A percentile compares a stretch with the other conserved stretches of the same genome.
Conservation (phyloP, 1,140 invertebrate species). For the Chrysomallon squamiferum region DNA sequence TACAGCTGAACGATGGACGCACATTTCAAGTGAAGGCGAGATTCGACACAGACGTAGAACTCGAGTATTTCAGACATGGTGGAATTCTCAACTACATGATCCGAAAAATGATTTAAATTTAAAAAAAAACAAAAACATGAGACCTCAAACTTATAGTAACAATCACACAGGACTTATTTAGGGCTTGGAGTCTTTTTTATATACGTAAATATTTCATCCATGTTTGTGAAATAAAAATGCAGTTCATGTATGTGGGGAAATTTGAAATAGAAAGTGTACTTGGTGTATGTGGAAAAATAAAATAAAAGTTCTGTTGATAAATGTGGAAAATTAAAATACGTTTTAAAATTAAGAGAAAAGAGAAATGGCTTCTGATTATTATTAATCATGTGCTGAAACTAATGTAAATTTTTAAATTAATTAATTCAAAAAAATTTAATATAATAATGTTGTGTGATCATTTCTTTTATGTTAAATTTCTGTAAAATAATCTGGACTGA, state of each 20-base stretch:
- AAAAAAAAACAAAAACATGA: neutral
- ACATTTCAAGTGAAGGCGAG: constrained; percentile 79
- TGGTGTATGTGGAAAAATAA: too few species aligned
- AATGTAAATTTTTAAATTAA: too few species aligned
- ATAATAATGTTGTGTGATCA: too few species aligned
- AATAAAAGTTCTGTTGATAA: too few species aligned
- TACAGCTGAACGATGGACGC: constrained; percentile 63
- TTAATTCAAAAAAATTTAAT: too few species aligned
- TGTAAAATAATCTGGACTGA: too few species aligned
- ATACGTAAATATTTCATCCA: neutral
- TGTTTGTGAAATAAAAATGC: neutral
- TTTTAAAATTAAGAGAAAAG: too few species aligned
- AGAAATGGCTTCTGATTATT: too few species aligned
- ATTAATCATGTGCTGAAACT: too few species aligned
- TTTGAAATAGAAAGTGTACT: neutral
- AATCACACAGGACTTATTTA: neutral
- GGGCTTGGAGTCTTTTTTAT: neutral
- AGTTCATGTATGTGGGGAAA: neutral
- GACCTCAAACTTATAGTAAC: neutral
- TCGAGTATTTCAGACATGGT: constrained; percentile 92
- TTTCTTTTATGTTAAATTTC: too few species aligned
- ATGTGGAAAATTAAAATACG: too few species aligned
- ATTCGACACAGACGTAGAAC: constrained; percentile 97
- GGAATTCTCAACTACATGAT: constrained; percentile 99
- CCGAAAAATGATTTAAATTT: constrained; percentile 63